Conservation (phyloP, 2,888 invertebrate genomes). For the Apotomis turbidana region DNA sequence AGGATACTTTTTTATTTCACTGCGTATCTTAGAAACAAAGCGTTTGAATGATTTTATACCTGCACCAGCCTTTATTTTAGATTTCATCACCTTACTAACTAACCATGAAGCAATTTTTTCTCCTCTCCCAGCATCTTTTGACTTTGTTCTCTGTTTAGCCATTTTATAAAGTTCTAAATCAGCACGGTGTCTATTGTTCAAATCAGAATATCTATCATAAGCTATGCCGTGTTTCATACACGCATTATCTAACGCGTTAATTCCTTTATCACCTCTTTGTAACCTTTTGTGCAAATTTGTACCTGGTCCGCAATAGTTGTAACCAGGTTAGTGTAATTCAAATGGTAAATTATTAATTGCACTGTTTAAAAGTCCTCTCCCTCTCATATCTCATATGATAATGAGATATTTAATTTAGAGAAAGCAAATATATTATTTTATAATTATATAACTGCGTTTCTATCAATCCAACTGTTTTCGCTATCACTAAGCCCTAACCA, state of each 20-base stretch:
- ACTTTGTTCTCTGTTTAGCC: neutral
- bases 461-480: neutral
- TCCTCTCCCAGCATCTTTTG: neutral
- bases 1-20: conserved; percentile 2
- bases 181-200: neutral
- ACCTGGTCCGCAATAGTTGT: neutral
- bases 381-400: neutral
- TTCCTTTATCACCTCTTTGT: neutral
- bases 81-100: conserved; percentile 18
- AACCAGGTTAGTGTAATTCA: too few relatives aligned
- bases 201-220: neutral
- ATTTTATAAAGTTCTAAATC: neutral
- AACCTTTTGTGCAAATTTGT: neutral
- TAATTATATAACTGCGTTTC: too few relatives aligned
- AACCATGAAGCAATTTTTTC: conserved; percentile 14
- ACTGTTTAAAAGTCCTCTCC: neutral
- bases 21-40: conserved; percentile 6
- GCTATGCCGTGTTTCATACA: neutral
- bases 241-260: neutral
- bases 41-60: conserved; percentile 17
- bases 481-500: neutral
- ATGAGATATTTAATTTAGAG: too few relatives aligned
- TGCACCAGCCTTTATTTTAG: conserved; percentile 15
- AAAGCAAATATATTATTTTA: too few relatives aligned
- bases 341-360: too few relatives aligned